Evolutionary conservation across 2,797 vertebrate species (phyloP).

Genomic region (Mergus octosetaceus): DNA sequence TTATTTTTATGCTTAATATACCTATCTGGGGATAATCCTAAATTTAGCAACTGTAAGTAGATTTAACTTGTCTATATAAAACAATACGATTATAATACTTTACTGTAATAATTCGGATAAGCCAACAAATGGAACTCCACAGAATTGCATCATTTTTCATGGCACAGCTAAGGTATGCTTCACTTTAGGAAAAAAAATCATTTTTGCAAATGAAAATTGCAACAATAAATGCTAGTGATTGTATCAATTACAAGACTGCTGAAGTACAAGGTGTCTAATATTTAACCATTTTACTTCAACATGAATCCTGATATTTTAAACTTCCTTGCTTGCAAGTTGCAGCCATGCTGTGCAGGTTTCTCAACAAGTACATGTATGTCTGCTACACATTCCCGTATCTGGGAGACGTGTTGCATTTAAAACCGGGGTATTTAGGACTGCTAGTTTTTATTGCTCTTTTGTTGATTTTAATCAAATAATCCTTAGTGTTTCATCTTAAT

Average conservation of each 20-base stretch:
- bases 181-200: neutral
- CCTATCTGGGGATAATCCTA: neutral
- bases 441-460: conserved; percentile 47
- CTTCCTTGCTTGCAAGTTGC: neutral
- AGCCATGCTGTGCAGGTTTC: neutral
- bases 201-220: neutral
- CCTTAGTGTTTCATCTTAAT: conserved; percentile 1
- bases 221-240: neutral
- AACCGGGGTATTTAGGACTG: neutral
- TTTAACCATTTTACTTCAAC: neutral
- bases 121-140: neutral
- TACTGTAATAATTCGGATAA: neutral
- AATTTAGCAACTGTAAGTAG: neutral
- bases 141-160: neutral
- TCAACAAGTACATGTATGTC: neutral
- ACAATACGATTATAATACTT: neutral
- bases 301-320: neutral
- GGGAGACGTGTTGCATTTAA: neutral
- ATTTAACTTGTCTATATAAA: neutral
- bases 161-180: neutral
- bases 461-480: conserved; percentile 30
- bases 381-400: neutral
- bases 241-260: neutral
- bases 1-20: neutral
- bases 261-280: neutral